These are phyloP conservation scores for Piprites chloris DNA, from an alignment of 2,113 vertebrate genomes.

Conservation along the genomic window DNA sequence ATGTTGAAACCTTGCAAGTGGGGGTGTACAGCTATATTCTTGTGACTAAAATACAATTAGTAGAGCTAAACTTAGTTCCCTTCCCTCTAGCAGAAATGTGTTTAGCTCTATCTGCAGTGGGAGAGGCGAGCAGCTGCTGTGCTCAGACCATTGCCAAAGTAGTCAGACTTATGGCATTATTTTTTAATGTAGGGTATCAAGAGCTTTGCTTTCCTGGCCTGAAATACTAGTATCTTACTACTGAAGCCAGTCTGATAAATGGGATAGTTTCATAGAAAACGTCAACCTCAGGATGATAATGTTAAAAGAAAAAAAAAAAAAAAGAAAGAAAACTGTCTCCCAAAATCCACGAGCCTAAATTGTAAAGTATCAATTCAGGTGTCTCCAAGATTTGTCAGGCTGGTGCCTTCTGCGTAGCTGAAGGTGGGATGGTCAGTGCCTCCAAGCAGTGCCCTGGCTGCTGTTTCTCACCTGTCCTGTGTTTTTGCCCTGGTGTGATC, in stretches of 20 bases:
- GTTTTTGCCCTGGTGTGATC: background rate
- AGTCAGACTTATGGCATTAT: background rate
- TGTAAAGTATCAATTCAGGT: background rate
- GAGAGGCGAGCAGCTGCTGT: background rate
- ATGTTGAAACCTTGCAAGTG: background rate
- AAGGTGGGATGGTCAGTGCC: rapidly evolving
- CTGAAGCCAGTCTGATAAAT: background rate
- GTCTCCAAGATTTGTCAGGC: background rate
- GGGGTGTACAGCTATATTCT: background rate
- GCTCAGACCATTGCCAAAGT: background rate
- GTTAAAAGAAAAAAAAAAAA: background rate
- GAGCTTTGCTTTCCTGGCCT: background rate
- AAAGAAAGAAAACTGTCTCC: background rate
- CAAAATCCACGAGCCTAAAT: background rate
- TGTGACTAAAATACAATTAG: background rate
- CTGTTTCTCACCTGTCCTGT: background rate
- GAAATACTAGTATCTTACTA: background rate
- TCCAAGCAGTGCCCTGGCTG: background rate
- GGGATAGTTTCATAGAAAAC: background rate
- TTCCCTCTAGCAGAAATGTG: background rate
- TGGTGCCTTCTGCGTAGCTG: background rate
- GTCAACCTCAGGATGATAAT: background rate
- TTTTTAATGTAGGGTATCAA: background rate
- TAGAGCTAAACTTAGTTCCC: background rate
- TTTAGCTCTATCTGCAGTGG: background rate